phyloP scores from a whole-genome alignment of 2,113 vertebrate genomes.

The Oreotrochilus melanogaster region DNA sequence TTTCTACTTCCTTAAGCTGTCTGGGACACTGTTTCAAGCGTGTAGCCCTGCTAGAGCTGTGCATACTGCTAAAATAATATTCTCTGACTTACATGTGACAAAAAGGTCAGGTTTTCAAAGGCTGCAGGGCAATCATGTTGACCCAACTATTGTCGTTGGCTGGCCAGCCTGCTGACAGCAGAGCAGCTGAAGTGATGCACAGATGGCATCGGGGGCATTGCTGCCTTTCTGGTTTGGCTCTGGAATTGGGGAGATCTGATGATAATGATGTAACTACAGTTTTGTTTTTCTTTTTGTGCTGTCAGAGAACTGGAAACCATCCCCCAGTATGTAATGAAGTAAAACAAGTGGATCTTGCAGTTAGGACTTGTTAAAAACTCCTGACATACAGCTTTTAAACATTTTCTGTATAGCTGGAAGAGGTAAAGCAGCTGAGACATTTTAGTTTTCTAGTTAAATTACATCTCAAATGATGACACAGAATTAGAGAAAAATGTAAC shows the following conservation, averaged over 20 bases:
- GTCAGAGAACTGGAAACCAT: neutral
- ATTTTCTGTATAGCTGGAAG: neutral
- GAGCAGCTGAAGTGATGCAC: slow-evolving; percentile 23
- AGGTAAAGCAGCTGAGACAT: neutral
- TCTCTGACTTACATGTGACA: slow-evolving; percentile 58
- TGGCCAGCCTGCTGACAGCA: neutral
- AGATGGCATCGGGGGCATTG: slow-evolving; percentile 8
- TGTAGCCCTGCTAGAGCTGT: neutral
- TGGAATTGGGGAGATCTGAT: neutral
- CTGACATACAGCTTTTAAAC: neutral
- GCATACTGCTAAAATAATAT: slow-evolving; percentile 22
- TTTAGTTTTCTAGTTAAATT: neutral
- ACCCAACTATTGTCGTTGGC: neutral
- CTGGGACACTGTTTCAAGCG: neutral
- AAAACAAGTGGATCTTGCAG: neutral
- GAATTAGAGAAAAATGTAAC: neutral
- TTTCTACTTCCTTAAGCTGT: slow-evolving; percentile 2
- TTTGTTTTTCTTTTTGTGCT: neutral
- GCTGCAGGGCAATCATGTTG: slow-evolving; percentile 41
- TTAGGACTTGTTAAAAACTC: neutral
- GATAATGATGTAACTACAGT: neutral
- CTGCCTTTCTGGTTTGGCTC: neutral
- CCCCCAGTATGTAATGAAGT: neutral
- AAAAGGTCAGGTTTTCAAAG: slow-evolving; percentile 56
- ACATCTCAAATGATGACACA: neutral